Conservation (phyloP, 2,888 invertebrate genomes). For the Scelioninae gen. 1 region DNA sequence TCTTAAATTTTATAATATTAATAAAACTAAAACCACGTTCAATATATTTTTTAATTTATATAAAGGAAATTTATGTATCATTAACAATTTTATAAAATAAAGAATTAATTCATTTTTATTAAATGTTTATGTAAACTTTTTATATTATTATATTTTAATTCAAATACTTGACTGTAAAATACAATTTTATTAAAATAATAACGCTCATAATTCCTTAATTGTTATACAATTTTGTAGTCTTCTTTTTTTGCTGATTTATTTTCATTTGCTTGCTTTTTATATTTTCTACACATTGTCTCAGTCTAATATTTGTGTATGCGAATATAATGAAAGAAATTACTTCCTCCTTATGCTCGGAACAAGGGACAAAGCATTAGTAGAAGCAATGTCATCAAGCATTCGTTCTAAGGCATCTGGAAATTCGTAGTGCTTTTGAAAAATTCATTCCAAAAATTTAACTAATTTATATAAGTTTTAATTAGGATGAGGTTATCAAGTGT, state of each 20-base stretch:
- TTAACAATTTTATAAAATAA: too few relatives aligned
- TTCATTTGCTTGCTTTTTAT: neutral
- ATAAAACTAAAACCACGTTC: too few relatives aligned
- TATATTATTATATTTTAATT: too few relatives aligned
- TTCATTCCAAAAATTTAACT: constrained; percentile 15
- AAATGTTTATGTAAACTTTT: too few relatives aligned
- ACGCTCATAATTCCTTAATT: neutral
- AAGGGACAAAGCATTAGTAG: neutral
- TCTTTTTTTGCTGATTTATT: neutral
- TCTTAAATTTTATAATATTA: too few relatives aligned
- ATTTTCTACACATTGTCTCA: neutral
- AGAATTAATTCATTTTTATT: too few relatives aligned
- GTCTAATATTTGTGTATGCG: neutral
- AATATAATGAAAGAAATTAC: neutral
- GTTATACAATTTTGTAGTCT: neutral
- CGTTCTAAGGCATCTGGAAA: neutral
- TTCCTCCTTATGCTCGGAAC: neutral
- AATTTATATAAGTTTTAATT: constrained; percentile 11
- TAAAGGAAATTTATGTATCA: too few relatives aligned
- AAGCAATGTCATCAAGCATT: neutral
- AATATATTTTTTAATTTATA: too few relatives aligned
- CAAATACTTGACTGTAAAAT: too few relatives aligned
- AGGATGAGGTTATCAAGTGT: neutral
- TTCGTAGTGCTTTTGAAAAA: neutral
- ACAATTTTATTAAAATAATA: too few relatives aligned